These are phyloP conservation scores for Acanthochromis polyacanthus DNA, from an alignment of 2,113 vertebrate genomes.

Conservation along the genomic window DNA sequence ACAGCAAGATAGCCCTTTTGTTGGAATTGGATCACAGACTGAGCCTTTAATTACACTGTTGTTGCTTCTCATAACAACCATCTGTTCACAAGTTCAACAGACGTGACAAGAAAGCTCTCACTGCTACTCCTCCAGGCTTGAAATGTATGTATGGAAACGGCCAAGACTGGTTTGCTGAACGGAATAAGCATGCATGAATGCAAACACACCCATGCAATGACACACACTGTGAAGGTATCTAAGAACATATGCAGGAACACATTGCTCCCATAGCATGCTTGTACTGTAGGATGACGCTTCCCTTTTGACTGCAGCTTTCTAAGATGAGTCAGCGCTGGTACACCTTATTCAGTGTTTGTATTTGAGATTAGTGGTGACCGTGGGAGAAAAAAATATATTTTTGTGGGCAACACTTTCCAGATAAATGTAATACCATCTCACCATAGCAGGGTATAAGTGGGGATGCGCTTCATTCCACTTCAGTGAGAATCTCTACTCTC, in stretches of 20 bases:
- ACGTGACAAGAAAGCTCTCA: conserved; percentile 1
- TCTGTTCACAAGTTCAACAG: conserved; percentile 23
- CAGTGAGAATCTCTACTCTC: not conserved
- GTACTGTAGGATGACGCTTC: conserved; percentile 1
- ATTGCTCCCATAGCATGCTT: not conserved
- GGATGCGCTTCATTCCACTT: not conserved
- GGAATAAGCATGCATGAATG: conserved; percentile 2
- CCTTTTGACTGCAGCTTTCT: conserved; percentile 24
- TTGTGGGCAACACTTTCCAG: not conserved
- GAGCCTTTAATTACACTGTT: conserved; percentile 11
- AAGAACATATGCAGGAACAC: not conserved
- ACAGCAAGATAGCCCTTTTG: not conserved
- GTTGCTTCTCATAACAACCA: conserved; percentile 18
- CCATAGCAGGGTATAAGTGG: not conserved
- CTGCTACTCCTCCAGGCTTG: not conserved
- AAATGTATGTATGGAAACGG: not conserved
- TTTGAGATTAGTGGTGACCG: not conserved
- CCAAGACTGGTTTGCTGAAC: not conserved
- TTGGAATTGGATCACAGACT: not conserved
- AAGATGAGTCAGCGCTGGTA: not conserved
- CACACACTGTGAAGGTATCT: not conserved
- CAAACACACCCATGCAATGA: not conserved
- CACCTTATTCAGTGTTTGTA: not conserved
- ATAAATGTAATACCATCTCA: not conserved
- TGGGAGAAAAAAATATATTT: not conserved